Evolutionary conservation across 2,113 vertebrate species (phyloP), one percentile per base, ranked within the genome.

Genomic region (Dunckerocampus dactyliophorus): DNA sequence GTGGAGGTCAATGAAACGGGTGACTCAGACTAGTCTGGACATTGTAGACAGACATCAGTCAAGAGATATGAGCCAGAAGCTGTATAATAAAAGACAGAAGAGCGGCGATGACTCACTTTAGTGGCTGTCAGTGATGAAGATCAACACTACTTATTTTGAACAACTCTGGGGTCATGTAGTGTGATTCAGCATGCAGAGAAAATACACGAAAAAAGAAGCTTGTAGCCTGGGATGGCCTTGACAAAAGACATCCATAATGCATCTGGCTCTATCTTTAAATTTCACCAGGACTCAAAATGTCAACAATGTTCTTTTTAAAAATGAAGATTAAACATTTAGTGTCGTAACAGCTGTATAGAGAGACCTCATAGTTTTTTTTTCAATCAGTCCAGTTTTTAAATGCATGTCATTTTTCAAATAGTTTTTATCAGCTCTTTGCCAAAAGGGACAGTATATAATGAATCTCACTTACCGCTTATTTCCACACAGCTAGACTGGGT

Each of bases 21-120:
- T 21, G 22, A 48, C 17, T 45, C 11, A 12, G 68, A 42, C 52
- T 71, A 49, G 55, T 60, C 59, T 57, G 46, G 31, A 54, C 55
- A 50, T 24, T n/a, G 64, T 52, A 65, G 64, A 56, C 53, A 47
- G 68, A 22, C 48, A 67, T 70, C 53, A 15, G 1, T 42, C 51
- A 63, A 47, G 14, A 49, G 48, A 64, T 28, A 79, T 59, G 56
- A 54, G 72, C 47, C 24, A 56, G 70, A 47, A 67, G 21, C 21
- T 57, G 51, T 34, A 47, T 17, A 56, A 56, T 62, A 67, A 55
- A 22, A 59, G 14, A 63, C 1, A 46, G 31, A 9, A 22, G 70
- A 65, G 8, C 1, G 51, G 48, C 4, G 53, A 31, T 34, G 22
- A 14, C 21, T 60, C n/a, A n/a, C 2, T 24, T 54, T 12, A 28